A percentile compares a stretch with the other conserved stretches of the same genome.
These are phyloP conservation scores for Riparia riparia DNA, from an alignment of 2,113 vertebrate genomes.

Conservation along the genomic window DNA sequence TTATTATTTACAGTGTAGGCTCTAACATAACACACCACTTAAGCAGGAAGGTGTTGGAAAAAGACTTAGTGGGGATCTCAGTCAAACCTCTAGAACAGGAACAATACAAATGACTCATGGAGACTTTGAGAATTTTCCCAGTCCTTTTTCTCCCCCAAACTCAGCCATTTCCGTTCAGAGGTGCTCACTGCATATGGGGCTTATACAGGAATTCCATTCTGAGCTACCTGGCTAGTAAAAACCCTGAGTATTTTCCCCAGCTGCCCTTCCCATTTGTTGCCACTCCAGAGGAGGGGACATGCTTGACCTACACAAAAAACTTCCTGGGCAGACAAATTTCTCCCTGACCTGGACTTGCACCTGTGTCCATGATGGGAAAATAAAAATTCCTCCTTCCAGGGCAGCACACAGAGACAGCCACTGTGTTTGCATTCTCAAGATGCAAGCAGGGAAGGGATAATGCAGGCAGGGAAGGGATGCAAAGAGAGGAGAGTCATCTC, in stretches of 20 bases:
- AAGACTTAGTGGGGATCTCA: not conserved
- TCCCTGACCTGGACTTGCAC: not conserved
- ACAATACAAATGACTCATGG: not conserved
- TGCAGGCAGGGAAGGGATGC: not conserved
- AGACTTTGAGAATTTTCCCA: not conserved
- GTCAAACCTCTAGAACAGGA: not conserved
- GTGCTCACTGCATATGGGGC: not conserved
- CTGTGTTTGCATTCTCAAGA: not conserved
- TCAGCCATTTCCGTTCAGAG: not conserved
- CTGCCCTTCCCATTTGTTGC: not conserved
- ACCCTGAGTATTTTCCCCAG: not conserved
- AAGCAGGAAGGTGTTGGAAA: not conserved
- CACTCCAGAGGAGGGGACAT: not conserved
- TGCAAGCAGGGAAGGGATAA: not conserved
- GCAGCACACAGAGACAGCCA: not conserved
- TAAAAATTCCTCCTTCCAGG: not conserved
- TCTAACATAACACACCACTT: not conserved
- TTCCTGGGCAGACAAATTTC: not conserved
- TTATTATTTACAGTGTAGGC: not conserved
- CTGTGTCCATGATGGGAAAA: not conserved
- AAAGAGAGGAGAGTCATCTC: not conserved
- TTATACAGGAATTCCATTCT: not conserved
- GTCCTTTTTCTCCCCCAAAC: not conserved
- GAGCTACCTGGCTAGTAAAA: not conserved
- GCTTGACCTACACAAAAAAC: not conserved